Evolutionary conservation across 2,797 vertebrate genomes (phyloP).

Genomic region (Aphelocoma californica): DNA sequence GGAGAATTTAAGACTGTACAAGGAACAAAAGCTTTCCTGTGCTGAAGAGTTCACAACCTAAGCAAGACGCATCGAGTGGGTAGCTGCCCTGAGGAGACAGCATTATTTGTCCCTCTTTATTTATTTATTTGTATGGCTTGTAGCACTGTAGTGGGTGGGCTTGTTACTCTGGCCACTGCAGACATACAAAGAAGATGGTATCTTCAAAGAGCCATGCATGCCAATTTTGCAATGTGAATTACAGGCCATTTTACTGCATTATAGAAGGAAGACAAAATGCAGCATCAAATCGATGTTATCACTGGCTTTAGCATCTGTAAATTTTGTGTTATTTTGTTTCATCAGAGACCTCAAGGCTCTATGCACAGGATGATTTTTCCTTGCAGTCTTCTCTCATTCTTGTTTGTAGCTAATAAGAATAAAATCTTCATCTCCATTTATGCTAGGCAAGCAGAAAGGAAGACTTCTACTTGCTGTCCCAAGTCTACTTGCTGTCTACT

Average conservation of each 20-base stretch:
- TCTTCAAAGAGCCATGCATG: constrained; percentile 41
- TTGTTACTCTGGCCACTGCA: constrained; percentile 24
- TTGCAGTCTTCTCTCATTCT: constrained; percentile 3
- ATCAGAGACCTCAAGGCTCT: constrained; percentile 40
- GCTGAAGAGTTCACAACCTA: background rate
- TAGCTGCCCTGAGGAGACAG: background rate
- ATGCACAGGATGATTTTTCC: background rate
- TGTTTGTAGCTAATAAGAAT: background rate
- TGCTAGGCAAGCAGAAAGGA: background rate
- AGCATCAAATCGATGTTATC: constrained; percentile 39
- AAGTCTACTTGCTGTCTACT: background rate
- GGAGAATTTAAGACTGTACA: background rate
- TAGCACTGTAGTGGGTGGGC: background rate
- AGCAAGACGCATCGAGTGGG: background rate
- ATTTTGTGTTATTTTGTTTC: constrained; percentile 57
- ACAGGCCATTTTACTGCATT: constrained; percentile 27
- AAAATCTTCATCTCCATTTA: constrained; percentile 1
- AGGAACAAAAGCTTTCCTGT: background rate
- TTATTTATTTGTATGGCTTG: constrained; percentile 36
- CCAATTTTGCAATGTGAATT: constrained; percentile 51
- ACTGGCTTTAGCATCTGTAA: constrained; percentile 47
- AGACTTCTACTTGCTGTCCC: background rate
- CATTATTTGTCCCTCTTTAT: background rate
- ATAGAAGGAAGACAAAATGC: constrained; percentile 38
- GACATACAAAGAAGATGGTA: background rate